A percentile compares a stretch with the other conserved stretches of the same genome.
Evolutionary conservation across 2,113 vertebrate species (phyloP).

Genomic region (Poeciliopsis turrubarensis): DNA sequence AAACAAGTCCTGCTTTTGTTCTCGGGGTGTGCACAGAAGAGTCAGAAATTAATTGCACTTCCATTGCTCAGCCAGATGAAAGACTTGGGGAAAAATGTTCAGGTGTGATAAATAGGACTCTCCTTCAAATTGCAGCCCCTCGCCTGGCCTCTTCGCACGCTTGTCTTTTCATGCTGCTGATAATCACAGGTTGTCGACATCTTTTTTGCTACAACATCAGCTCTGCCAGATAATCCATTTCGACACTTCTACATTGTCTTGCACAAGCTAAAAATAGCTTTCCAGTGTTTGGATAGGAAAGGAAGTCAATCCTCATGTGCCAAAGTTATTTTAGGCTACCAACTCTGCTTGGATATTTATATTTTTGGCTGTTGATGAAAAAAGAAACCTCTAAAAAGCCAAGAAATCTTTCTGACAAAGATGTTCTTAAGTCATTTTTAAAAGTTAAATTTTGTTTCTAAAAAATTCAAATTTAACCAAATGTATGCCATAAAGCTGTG

Average conservation of each 20-base stretch:
- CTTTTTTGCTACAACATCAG: constrained; percentile 24
- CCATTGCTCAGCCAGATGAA: constrained; percentile 66
- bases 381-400: too few species aligned
- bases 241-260: neutral
- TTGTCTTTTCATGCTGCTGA: constrained; percentile 39
- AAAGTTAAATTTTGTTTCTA: neutral
- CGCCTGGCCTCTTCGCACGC: constrained; percentile 27
- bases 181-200: constrained; percentile 49
- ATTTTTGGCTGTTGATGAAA: too few species aligned
- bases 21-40: constrained; percentile 41
- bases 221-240: constrained; percentile 32
- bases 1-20: constrained; percentile 59
- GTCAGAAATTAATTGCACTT: constrained; percentile 71
- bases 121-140: constrained; percentile 49
- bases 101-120: constrained; percentile 62
- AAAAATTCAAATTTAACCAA: too few species aligned
- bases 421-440: neutral
- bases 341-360: neutral
- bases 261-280: constrained; percentile 6
- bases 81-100: constrained; percentile 61
- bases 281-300: neutral
- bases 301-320: neutral
- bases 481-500: too few species aligned
- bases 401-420: too few species aligned
- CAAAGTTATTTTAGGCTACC: neutral